Conservation (phyloP, 2,888 invertebrate species). For the Leucozona laternaria region DNA sequence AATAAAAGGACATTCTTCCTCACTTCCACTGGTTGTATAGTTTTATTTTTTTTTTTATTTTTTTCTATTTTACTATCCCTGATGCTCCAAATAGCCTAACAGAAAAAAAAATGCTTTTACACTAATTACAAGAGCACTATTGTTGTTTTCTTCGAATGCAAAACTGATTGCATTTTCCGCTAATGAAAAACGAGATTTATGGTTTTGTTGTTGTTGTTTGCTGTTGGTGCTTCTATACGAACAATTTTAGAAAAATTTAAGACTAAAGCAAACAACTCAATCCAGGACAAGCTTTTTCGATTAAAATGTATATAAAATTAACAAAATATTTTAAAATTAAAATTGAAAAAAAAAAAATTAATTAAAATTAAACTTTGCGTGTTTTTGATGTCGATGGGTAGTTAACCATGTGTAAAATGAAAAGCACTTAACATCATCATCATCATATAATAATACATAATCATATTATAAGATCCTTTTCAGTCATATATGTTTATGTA, state of each 20-base stretch:
- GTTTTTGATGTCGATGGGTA: slow-evolving; percentile 24
- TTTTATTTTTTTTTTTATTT: not conserved
- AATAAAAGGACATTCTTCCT: not conserved
- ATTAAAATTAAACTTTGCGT: slow-evolving; percentile 55
- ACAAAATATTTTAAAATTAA: slow-evolving; percentile 3
- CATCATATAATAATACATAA: not conserved
- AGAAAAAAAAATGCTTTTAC: slow-evolving; percentile 62
- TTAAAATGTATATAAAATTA: not conserved
- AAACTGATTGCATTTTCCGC: slow-evolving; percentile 66
- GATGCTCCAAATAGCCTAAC: slow-evolving; percentile 31
- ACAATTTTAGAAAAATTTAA: slow-evolving; percentile 13
- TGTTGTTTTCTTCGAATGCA: slow-evolving; percentile 61
- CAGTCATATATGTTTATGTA: not conserved
- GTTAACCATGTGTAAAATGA: slow-evolving; percentile 37
- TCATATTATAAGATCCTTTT: slow-evolving; percentile 15
- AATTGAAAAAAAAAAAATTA: slow-evolving; percentile 26
- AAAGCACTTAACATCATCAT: slow-evolving; percentile 26
- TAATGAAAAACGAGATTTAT: slow-evolving; percentile 67
- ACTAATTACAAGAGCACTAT: slow-evolving; percentile 66
- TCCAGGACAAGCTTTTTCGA: slow-evolving; percentile 19
- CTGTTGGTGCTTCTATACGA: not conserved
- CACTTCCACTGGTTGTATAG: not conserved
- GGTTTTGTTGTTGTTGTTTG: slow-evolving; percentile 26
- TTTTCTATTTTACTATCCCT: not conserved
- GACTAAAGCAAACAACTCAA: not conserved